A percentile compares a stretch with the other conserved stretches of the same genome.
These are phyloP conservation scores for Nibea coibor DNA, from an alignment of 2,113 vertebrate genomes.

Conservation along the genomic window DNA sequence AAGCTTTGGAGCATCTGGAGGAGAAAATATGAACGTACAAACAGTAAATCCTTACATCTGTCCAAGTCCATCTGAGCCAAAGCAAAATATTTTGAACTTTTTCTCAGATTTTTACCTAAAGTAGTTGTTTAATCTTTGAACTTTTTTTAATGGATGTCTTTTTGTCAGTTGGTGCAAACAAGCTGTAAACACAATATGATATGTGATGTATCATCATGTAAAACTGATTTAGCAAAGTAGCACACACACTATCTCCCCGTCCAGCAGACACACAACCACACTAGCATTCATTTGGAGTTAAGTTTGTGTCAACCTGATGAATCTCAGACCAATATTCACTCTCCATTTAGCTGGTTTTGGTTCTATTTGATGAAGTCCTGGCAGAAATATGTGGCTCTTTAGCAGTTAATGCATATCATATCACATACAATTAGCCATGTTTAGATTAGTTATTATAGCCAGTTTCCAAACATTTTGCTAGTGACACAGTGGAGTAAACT, in stretches of 20 bases:
- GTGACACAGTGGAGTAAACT: not conserved
- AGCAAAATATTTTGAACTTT: too few species aligned
- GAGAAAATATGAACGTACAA: not conserved
- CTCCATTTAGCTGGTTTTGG: not conserved
- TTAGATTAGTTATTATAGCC: not conserved
- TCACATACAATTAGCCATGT: not conserved
- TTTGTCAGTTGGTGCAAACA: not conserved
- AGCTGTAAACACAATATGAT: not conserved
- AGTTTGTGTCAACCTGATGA: too few species aligned
- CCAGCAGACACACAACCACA: too few species aligned
- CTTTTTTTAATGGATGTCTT: too few species aligned
- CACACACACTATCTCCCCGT: too few species aligned
- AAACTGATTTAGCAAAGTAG: too few species aligned
- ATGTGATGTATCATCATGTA: too few species aligned
- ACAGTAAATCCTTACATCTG: too few species aligned
- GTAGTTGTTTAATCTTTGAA: not conserved
- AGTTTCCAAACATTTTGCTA: not conserved
- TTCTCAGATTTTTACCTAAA: not conserved
- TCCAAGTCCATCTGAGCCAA: too few species aligned
- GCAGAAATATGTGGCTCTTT: not conserved
- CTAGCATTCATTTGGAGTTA: too few species aligned
- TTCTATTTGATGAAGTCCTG: not conserved
- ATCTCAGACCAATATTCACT: too few species aligned
- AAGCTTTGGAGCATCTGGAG: conserved; percentile 24
- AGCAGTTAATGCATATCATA: not conserved